Evolutionary conservation across 1,140 invertebrate species (phyloP).

Genomic region (Varroa destructor): DNA sequence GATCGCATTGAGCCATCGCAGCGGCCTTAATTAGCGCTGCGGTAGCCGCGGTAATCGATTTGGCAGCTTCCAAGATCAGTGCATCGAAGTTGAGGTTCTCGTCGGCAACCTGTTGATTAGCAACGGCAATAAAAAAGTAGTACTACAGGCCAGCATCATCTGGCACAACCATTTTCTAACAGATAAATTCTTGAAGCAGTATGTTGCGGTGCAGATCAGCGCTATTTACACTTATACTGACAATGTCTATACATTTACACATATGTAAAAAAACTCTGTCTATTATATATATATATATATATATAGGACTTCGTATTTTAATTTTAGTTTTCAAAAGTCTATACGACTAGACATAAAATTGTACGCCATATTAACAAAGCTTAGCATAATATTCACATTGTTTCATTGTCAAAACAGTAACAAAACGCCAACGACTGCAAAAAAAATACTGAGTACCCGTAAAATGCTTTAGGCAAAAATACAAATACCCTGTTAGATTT

Average conservation of each 20-base stretch:
- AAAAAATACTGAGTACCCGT: background rate
- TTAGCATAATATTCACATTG: no score
- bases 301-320: no score
- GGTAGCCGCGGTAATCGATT: conserved; percentile 91
- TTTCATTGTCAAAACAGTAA: no score
- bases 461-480: background rate
- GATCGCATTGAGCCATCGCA: conserved; percentile 81
- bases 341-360: no score
- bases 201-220: background rate
- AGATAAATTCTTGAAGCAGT: background rate
- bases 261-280: background rate
- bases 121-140: background rate
- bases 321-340: no score
- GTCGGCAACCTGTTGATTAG: conserved; percentile 46
- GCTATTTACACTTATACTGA: background rate
- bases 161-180: no score
- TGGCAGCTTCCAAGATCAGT: conserved; percentile 94
- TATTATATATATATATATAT: background rate
- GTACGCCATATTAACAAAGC: no score
- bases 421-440: background rate
- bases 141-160: background rate
- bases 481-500: background rate
- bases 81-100: conserved; percentile 94
- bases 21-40: conserved; percentile 90
- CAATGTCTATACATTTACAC: no score